Conservation (phyloP, 2,113 vertebrate genomes). For the Indicator indicator region DNA sequence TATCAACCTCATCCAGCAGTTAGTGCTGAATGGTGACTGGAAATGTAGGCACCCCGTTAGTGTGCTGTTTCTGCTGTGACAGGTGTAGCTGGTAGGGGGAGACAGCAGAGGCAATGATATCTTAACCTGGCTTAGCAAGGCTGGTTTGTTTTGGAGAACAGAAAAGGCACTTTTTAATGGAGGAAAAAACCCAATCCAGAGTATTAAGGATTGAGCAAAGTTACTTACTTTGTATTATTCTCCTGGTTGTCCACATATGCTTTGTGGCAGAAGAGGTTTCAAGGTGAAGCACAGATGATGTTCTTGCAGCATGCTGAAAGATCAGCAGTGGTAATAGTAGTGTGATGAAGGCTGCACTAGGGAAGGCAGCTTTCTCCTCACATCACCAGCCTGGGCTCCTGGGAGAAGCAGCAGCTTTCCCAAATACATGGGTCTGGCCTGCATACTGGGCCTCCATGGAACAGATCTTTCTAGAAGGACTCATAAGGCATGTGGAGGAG, state of each 20-base stretch:
- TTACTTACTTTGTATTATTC: background rate
- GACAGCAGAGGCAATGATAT: background rate
- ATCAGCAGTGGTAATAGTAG: too few species aligned
- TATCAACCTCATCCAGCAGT: background rate
- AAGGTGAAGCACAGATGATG: background rate
- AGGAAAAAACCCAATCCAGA: background rate
- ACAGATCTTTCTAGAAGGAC: too few species aligned
- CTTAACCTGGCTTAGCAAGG: background rate
- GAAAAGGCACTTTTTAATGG: background rate
- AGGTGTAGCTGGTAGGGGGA: fast-evolving
- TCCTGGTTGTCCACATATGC: fast-evolving
- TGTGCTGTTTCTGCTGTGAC: background rate
- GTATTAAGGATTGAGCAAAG: background rate
- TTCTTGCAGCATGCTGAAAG: background rate
- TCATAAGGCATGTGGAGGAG: too few species aligned
- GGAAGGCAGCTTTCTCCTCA: too few species aligned
- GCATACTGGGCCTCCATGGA: too few species aligned
- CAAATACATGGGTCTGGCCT: too few species aligned
- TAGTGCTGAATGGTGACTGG: background rate
- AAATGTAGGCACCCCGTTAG: fast-evolving
- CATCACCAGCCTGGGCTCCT: too few species aligned
- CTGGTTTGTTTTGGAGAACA: background rate
- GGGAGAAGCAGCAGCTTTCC: too few species aligned
- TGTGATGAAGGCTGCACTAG: too few species aligned
- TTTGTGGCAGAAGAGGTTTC: background rate